Base-by-base conservation (phyloP, 2,888 invertebrate species). In the Drosophila percnosoma region DNA sequence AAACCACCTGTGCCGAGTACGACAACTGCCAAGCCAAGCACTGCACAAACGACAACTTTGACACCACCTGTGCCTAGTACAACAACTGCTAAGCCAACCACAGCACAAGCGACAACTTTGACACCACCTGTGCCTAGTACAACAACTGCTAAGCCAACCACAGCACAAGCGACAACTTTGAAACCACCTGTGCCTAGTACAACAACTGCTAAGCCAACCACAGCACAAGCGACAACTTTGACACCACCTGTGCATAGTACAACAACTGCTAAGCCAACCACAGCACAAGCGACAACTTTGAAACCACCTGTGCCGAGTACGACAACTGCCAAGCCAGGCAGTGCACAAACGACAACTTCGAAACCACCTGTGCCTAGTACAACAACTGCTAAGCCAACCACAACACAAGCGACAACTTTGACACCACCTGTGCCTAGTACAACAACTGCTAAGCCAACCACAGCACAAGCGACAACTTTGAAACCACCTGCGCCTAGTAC, bases 261-360 rank as follows among this genome's bases (percentile, higher is more conserved):
- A 4, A 33, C 33, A 33, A 33, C 10, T 33, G 33, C 33, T 0
- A 33, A 11, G 33, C 33, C 33, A 11, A 1, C 0, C 10, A 33
- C 4, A 0, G 10, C 11, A 10, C 0, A 33, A 10, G 0, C 33
- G 0, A 4, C 33, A 33, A 10, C 10, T 33, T 11, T 0, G 0
- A 33, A 0, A 4, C 33, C 33, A 33, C 4, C 33, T 4, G 33
- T 0, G 33, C 33, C 33, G 4, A 33, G 33, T 33, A 33, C 33
- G 1, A 33, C 33, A 33, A 33, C 33, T 33, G 4, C 5, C 4
- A 24, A 21, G 11, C 8, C 33, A 31, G 0, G 8, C 31, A 31
- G 2, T 8, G 8, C 31, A 8, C 0, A 8, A 8, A 0, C 31
- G 1, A 45, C 63, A 0, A 71, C 75, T 2, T 4, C 0, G 0